Evolutionary conservation across 2,888 invertebrate genomes (phyloP).

Genomic region (Myathropa florea): DNA sequence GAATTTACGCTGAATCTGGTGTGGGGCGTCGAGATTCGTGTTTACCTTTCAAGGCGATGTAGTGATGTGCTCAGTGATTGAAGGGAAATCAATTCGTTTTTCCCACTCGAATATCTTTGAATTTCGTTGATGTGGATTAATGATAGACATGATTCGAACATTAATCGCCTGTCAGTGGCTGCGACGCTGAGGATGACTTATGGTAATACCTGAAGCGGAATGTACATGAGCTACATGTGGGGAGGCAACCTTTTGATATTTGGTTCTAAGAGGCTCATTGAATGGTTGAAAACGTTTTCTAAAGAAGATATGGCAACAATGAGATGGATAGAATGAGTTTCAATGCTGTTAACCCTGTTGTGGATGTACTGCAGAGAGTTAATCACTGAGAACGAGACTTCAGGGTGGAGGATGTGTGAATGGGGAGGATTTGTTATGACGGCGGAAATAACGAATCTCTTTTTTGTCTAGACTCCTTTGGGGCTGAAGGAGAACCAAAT

Average conservation of each 20-base stretch:
- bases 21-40: not conserved
- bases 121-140: constrained; percentile 13
- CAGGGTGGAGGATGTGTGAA: not conserved
- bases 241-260: not conserved
- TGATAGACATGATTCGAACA: constrained; percentile 8
- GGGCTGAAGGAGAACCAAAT: not conserved
- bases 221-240: not conserved
- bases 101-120: not conserved
- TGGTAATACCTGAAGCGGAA: not conserved
- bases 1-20: not conserved
- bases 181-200: not conserved
- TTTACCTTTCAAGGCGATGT: not conserved
- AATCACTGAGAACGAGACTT: not conserved
- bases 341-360: not conserved
- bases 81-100: not conserved
- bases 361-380: not conserved
- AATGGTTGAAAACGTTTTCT: not conserved
- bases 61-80: not conserved
- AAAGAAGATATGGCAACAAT: not conserved
- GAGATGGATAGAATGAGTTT: not conserved
- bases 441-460: not conserved
- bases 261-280: not conserved
- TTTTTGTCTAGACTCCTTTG: not conserved
- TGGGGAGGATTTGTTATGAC: not conserved
- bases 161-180: constrained; percentile 11